Evolutionary conservation across 2,797 vertebrate species (phyloP).

Genomic region (Centropyge bicolor): DNA sequence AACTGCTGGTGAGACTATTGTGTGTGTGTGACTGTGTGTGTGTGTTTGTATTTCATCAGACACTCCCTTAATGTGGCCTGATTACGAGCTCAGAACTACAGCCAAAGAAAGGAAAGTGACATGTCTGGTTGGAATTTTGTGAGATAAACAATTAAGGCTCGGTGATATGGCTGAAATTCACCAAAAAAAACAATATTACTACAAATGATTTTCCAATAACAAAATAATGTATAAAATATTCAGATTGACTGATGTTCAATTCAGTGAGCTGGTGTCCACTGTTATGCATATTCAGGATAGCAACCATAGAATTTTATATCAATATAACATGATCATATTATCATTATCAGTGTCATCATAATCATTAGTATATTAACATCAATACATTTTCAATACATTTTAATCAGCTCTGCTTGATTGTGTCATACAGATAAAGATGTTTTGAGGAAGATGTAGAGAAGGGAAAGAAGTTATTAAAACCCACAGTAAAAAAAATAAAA

Average conservation of each 20-base stretch:
- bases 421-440: neutral
- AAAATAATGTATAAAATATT: neutral
- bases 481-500: neutral
- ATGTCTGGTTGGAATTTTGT: neutral
- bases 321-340: neutral
- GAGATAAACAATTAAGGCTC: neutral
- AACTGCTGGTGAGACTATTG: neutral
- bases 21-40: neutral
- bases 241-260: neutral
- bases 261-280: neutral
- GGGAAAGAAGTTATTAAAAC: neutral
- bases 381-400: neutral
- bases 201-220: neutral
- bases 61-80: constrained; percentile 44
- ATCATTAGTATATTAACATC: neutral
- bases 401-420: neutral
- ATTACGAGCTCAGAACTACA: neutral
- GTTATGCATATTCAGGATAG: neutral
- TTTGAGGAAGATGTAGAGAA: neutral
- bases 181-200: neutral
- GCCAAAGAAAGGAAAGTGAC: constrained; percentile 2
- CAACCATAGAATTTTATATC: neutral
- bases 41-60: constrained; percentile 19
- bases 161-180: neutral
- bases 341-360: neutral